phyloP scores from a whole-genome alignment of 92 coral and sea anemone species.

The Phymanthus crucifer region DNA sequence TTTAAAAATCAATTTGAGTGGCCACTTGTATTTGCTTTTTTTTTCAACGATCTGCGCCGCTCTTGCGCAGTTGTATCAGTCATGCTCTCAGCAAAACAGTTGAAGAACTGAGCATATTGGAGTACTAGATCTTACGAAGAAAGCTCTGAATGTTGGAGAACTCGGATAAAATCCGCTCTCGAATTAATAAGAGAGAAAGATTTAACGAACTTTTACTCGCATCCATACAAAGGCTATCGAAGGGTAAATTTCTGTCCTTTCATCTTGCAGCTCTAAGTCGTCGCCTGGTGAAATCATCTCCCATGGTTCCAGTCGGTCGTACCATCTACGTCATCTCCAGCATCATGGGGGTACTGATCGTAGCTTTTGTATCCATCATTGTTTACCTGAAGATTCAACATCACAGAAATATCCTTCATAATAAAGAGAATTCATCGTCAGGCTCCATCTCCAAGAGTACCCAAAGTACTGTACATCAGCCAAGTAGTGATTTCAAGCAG shows the following conservation, averaged over 20 bases:
- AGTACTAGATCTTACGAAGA: too few relatives aligned
- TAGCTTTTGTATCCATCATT: constrained; percentile 86
- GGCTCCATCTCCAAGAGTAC: constrained; percentile 95
- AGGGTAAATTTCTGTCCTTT: neutral
- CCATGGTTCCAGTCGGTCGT: constrained; percentile 51
- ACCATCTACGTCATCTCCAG: constrained; percentile 91
- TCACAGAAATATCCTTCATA: constrained; percentile 64
- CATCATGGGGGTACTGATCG: constrained; percentile 88
- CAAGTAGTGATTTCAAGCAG: constrained; percentile 79
- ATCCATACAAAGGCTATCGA: neutral
- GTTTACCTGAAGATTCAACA: constrained; percentile 96
- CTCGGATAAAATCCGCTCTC: too few relatives aligned
- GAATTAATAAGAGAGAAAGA: too few relatives aligned
- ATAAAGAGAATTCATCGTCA: constrained; percentile 70
- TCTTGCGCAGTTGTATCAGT: neutral
- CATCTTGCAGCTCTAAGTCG: constrained; percentile 31
- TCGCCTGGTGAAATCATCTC: constrained; percentile 14
- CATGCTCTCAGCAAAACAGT: neutral
- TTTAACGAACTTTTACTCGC: too few relatives aligned
- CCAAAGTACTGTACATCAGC: constrained; percentile 86
- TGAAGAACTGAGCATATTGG: too few relatives aligned
- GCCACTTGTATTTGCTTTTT: too few relatives aligned
- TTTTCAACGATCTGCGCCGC: too few relatives aligned
- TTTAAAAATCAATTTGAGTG: too few relatives aligned
- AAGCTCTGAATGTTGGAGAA: too few relatives aligned